Base-by-base conservation (phyloP, 2,797 vertebrate species). In the Micrastur ruficollis region DNA sequence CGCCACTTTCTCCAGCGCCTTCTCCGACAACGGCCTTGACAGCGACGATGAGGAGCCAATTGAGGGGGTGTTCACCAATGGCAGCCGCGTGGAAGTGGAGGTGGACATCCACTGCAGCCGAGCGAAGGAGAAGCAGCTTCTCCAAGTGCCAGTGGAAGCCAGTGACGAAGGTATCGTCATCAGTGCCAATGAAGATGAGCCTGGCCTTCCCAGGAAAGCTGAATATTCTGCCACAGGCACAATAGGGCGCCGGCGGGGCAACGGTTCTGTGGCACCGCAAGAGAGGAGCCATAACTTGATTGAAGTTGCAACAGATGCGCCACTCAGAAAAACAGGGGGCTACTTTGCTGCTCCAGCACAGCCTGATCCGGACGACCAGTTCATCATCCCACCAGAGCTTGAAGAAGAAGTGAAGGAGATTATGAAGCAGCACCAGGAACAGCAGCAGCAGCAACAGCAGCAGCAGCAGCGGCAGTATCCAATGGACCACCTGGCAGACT, bases 341-440 rank as follows among this genome's bases (percentile, higher is more conserved):
- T 99, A 99, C 97, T 99, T 99, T 63, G 99, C 99, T 6, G 99
- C 99, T 38, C 99, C 99, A 0, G 99, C 99, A 3, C 99, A 99
- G 90, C 99, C 99, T 0, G 99, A 99, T 95, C 99, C 99, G 0
- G 99, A 99, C 0, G 99, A 99, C 93, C 99, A 99, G 98, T 99
- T 99, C 92, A 99, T 99, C 97, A 99, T 99, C 88, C 99, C 99
- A 2, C 99, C 99, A 0, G 99, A 99, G 97, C 98, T 99, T 58
- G 99, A 99, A 93, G 99, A 99, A 95, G 99, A 99, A 89, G 99
- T 99, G 70, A 99, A 99, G 95, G 99, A 99, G 97, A 99, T 99
- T 78, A 99, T 99, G 99, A 99, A 99, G 86, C 99, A 99, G 93
- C 99, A 99, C 97, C 99, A 99, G 97, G 99, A 99, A 74, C 99